Evolutionary conservation across 2,113 vertebrate genomes (phyloP), one percentile per base, ranked within the genome.

Genomic region (Ophiodon elongatus): DNA sequence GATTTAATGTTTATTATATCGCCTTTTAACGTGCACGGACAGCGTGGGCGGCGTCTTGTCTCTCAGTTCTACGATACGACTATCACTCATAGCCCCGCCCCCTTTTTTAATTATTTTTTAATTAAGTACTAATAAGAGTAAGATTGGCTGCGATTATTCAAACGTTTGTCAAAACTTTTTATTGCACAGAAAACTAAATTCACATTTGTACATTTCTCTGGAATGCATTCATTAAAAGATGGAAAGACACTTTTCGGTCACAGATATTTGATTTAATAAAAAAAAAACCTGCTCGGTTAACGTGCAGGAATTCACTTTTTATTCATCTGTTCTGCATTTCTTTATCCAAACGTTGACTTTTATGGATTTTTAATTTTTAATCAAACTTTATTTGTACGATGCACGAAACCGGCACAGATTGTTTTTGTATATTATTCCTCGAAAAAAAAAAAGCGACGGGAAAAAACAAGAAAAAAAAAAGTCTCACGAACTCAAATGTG

Each of bases 31-130:
- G 27, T 83, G 63, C 74, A 37, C 0, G n/a, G 80, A 78, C 47
- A 17, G 31, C 5, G 43, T 1, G 15, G 39, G 76, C 73, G 29
- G 70, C 82, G 88, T 33, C 85, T 88, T 27, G 77, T 92, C 90
- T 93, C 91, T 90, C 86, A 79, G 86, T 43, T 86, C 75, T 29
- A 43, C 41, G 13, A 25, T 9, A 78, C 19, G 17, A 54, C 62
- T 31, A 14, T 43, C 14, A 43, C 39, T 10, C 33, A n/a, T n/a
- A n/a, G n/a, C 33, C 33, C 33, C 33, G 33, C 33, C 33, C 33
- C 33, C 35, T 6, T 37, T n/a, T n/a, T n/a, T n/a, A n/a, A n/a
- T n/a, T n/a, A n/a, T n/a, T n/a, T n/a, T n/a, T n/a, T n/a, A n/a
- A n/a, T n/a, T n/a, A n/a, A 37, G 7, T 37, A 37, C 35, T 6